Percentiles rank a stretch among this genome's conserved stretches.
These are phyloP conservation scores for Leptinotarsa rubiginosa DNA, from an alignment of 2,888 invertebrate genomes.

Conservation along the genomic window DNA sequence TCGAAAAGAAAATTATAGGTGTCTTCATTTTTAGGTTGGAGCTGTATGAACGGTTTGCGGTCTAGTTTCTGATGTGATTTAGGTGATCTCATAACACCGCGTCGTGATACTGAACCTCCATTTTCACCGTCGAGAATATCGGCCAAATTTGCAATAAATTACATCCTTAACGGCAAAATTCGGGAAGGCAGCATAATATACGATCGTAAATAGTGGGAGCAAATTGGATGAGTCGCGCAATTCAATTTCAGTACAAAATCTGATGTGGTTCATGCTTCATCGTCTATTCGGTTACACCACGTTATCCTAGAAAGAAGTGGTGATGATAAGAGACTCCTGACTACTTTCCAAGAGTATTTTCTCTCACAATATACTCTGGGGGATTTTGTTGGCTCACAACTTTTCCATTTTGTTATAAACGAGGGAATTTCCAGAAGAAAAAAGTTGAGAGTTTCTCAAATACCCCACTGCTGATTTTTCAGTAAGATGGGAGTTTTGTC, in stretches of 20 bases:
- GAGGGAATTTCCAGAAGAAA: too few relatives aligned
- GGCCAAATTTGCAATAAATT: constrained; percentile 14
- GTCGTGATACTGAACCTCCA: background rate
- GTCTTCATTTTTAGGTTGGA: background rate
- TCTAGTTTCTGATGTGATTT: background rate
- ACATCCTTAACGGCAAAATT: background rate
- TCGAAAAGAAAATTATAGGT: background rate
- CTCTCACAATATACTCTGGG: too few relatives aligned
- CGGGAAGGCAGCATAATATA: constrained; percentile 14
- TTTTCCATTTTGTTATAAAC: too few relatives aligned
- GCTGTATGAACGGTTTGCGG: background rate
- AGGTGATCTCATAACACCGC: constrained; percentile 6
- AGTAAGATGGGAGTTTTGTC: too few relatives aligned
- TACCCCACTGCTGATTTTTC: too few relatives aligned
- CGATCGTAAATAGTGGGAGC: background rate
- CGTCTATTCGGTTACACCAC: too few relatives aligned
- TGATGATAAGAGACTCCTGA: too few relatives aligned
- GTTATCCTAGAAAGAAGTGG: too few relatives aligned
- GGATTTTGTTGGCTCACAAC: too few relatives aligned
- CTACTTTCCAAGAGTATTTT: too few relatives aligned
- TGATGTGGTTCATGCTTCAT: background rate
- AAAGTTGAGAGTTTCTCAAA: too few relatives aligned
- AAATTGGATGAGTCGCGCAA: constrained; percentile 7
- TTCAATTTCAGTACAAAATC: constrained; percentile 6
- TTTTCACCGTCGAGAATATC: constrained; percentile 7